Evolutionary conservation across 2,888 invertebrate genomes (phyloP).

Genomic region (Synanthedon tipuliformis): DNA sequence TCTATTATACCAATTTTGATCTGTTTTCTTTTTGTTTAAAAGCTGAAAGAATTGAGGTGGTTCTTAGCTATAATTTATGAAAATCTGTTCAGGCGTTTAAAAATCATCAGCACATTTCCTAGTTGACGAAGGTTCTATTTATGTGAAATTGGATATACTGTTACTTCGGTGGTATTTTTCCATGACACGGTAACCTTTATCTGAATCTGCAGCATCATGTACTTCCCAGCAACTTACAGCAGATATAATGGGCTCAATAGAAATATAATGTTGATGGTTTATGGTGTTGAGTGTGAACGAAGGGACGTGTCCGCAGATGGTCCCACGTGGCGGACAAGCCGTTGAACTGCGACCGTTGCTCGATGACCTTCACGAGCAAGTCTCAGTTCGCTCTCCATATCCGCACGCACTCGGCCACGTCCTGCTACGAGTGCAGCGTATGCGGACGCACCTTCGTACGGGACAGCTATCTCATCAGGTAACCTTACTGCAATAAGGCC

Average conservation of each 20-base stretch:
- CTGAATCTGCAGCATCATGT: neutral
- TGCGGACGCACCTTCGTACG: slow-evolving; percentile 81
- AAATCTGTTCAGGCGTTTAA: too few relatives aligned
- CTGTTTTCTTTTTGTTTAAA: too few relatives aligned
- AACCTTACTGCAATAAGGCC: neutral
- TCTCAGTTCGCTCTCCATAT: slow-evolving; percentile 81
- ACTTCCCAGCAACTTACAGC: too few relatives aligned
- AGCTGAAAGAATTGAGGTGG: too few relatives aligned
- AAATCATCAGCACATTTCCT: too few relatives aligned
- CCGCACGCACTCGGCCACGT: slow-evolving; percentile 77
- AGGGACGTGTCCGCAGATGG: slow-evolving; percentile 61
- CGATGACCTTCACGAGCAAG: slow-evolving; percentile 80
- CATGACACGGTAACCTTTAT: neutral
- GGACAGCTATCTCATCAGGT: slow-evolving; percentile 81
- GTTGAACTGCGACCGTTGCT: slow-evolving; percentile 77
- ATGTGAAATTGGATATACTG: too few relatives aligned
- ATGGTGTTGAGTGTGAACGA: slow-evolving; percentile 1
- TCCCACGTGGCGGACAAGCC: slow-evolving; percentile 83
- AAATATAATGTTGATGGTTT: too few relatives aligned
- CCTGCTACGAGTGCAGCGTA: slow-evolving; percentile 79
- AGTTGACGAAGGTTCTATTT: too few relatives aligned
- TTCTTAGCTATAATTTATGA: too few relatives aligned
- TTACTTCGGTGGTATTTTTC: too few relatives aligned
- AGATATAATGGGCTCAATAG: neutral
- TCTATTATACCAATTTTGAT: too few relatives aligned